Evolutionary conservation across 2,888 invertebrate genomes (phyloP), one percentile per base, ranked within the genome.

Genomic region (Pyrrhosoma nymphula): DNA sequence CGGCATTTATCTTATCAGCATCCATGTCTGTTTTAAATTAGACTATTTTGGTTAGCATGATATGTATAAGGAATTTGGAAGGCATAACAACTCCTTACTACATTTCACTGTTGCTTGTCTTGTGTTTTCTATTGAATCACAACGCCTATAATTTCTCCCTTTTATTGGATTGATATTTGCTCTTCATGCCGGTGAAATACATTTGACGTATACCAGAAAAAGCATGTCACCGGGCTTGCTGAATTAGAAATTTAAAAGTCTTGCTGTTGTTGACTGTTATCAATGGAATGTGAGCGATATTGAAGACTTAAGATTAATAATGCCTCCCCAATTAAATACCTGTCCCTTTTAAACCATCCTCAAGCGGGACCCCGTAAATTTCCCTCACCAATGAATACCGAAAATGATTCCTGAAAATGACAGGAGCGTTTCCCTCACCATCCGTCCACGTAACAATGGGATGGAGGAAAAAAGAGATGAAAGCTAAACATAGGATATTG

Each of bases 401-500:
- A 47, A 47, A 47, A 47, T 39, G 60, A 75, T 93, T 93, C 75
- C 69, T 93, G 93, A n/a, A 93, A 93, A 93, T 93, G 93, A 93
- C 93, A 93, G 69, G 55, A 69, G 55, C 63, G 47, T 75, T 55
- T 47, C 26, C 35, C 47, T 63, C 47, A 3, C 35, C 82, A 4
- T 82, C 26, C 26, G 20, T 69, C 82, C 35, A 35, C 35, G 30
- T 3, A 82, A 35, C 30, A 82, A 82, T 30, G 0, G 82, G 35
- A 35, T 35, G 39, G 12, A 16, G 69, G 69, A 69, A 91, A 60
- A 30, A 56, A 47, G 69, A 69, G n/a, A 82, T 35, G 26, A 16
- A 82, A 18, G n/a, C 18, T 82, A 14, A 35, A 14, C 82, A 3
- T 35, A 82, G 82, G 35, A 30, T 35, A 14, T 69, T 47, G 23